Base-by-base conservation (phyloP, 2,888 invertebrate species). In the Tetropium fuscum region DNA sequence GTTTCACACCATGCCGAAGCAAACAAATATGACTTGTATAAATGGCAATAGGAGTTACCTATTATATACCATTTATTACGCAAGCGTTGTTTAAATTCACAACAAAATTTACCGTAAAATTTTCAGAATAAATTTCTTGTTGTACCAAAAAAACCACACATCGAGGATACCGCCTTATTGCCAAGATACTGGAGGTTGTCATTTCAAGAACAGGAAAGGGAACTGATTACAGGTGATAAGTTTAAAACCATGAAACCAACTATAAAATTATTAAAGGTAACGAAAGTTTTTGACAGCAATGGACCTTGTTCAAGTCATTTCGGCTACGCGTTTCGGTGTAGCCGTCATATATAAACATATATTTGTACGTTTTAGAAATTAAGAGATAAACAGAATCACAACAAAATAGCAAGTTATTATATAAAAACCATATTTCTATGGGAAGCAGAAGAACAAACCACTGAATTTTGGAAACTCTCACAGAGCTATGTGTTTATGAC, bases 331-430 rank as follows among this genome's bases (percentile, higher is more conserved):
- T 34, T 49, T 51, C n/a, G 10, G 45, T 58, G 10, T 18, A 18
- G 3, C 59, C 67, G n/a, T 69, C 63, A 59, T 54, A 45, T n/a
- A 49, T 59, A 34, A 11, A 54, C n/a, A n/a, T n/a, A n/a, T n/a
- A n/a, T n/a, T n/a, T n/a, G n/a, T n/a, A n/a, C n/a, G n/a, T 77
- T 79, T 49, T 59, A 84, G 83, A 83, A 82, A 79, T 53, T 84
- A 2, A 72, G 83, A 8, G 82, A 84, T 59, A 71, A 69, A 0
- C 67, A 78, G 25, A 61, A 75, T 0, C 81, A 81, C 64, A 53
- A 63, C 2, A 63, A 38, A 58, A 77, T 84, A 11, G 78, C 81
- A 1, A 84, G 84, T 55, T 84, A 84, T 65, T 83, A 77, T 51
- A 81, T 84, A 13, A 84, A 84, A 72, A 84, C 83, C 0, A 60